Evolutionary conservation across 2,888 invertebrate genomes (phyloP), one percentile per base, ranked within the genome.

Genomic region (Cyaniris semiargus): DNA sequence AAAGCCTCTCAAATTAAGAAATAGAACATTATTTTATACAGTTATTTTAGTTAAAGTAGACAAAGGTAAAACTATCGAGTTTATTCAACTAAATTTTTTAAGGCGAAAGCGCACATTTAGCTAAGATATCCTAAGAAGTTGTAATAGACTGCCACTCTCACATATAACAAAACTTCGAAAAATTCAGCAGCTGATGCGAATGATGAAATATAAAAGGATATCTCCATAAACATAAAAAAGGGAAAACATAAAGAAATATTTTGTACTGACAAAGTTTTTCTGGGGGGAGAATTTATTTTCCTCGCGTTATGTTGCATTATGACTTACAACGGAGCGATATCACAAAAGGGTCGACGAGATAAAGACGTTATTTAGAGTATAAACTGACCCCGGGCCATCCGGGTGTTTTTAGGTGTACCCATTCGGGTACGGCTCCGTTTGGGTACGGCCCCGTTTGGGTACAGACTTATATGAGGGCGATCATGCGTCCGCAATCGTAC

Each of bases 361-460:
- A 76, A 76, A 76, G 76, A 76, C 76, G 71, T 71, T 27, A 76
- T 76, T 76, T 71, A 97, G 97, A 76, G 53, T 53, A 74, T 71
- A 70, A 76, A 76, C 76, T 76, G 76, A 58, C 76, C 71, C 23
- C 56, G 38, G 71, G 71, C 34, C n/a, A 60, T 23, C 60, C 60
- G 60, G 27, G 27, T 31, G 5, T 15, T 23, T 60, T 23, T 27
- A 27, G 27, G 27, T 27, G 66, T 27, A 23, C 27, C 66, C 27
- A 15, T 66, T 6, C 4, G 27, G 27, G 15, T 15, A 27, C 66
- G 66, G 27, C 15, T 31, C 66, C 15, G 60, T 60, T 21, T 60
- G 60, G 10, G 23, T 23, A 60, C 60, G 27, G 66, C 15, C 8
- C 15, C 2, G 27, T 66, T 8, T 31, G 15, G 66, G 66, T 27